A percentile compares a stretch with the other conserved stretches of the same genome.
phyloP scores from a whole-genome alignment of 2,888 invertebrate species.

The Trissolcus brochymenae region DNA sequence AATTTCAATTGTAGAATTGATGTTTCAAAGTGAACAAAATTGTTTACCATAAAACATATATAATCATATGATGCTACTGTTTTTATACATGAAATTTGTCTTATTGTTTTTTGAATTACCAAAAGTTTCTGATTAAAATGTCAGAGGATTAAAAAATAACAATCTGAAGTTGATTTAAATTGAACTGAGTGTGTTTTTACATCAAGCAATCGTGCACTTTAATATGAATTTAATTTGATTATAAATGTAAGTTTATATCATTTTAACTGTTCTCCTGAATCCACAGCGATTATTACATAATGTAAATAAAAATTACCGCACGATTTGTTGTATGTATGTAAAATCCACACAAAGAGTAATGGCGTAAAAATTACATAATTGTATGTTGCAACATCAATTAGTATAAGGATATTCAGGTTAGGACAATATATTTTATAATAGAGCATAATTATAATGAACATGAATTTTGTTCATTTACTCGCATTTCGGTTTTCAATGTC shows the following conservation, averaged over 20 bases:
- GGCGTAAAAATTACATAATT: conserved; percentile 3
- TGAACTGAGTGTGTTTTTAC: not conserved
- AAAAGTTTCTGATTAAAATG: no score
- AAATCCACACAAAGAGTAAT: not conserved
- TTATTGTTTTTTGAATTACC: no score
- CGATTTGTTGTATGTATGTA: conserved; percentile 1
- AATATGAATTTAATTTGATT: not conserved
- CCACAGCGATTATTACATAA: not conserved
- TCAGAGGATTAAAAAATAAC: not conserved
- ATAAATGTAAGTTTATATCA: conserved; percentile 2
- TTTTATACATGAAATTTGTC: no score
- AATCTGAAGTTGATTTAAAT: no score
- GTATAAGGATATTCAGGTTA: not conserved
- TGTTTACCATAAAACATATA: no score
- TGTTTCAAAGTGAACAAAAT: no score
- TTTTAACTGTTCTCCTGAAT: not conserved
- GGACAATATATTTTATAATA: no score
- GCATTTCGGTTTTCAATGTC: no score
- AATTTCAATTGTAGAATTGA: no score
- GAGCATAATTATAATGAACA: no score
- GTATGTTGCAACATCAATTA: conserved; percentile 21
- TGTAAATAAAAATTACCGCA: not conserved
- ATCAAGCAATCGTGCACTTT: not conserved
- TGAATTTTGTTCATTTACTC: no score
- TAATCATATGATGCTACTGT: no score